Evolutionary conservation across 2,888 invertebrate species (phyloP), one percentile per base, ranked within the genome.

Genomic region (Dioctria rufipes): DNA sequence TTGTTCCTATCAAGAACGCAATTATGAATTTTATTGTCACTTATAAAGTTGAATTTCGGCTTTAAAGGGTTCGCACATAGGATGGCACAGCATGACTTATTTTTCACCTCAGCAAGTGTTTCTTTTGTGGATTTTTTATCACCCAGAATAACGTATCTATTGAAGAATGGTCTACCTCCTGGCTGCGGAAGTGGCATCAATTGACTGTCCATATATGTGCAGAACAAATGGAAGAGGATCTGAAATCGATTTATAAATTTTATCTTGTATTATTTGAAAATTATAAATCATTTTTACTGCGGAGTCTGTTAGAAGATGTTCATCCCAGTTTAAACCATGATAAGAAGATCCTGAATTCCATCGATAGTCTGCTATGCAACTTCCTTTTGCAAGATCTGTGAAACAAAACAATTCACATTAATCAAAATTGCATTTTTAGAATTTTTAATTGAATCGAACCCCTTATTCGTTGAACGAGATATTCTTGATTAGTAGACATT

Each of bases 291-390:
- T 11, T 42, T 88, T 89, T 89, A 96, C 94, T 85, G 94, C 94
- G 42, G 96, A 93, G 90, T 98, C 98, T n/a, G 95, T 94, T 11
- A 97, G 97, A 84, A 95, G 90, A 85, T 93, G 92, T 82, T 94
- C 93, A 84, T 94, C 94, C 96, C 97, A 96, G 69, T 92, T 92
- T 85, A 94, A 93, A 13, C 93, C 93, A 85, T 93, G 92, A 85
- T 92, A 92, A 43, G 90, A 90, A 61, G 95, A 94, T 66, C 97
- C 97, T 80, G 93, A 92, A 89, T 94, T 94, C 97, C 98, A 98
- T 83, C 93, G 93, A 89, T 95, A 98, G 85, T 94, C 94, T 86
- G 95, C 94, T 90, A 98, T 94, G 86, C 96, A 96, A 8, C 96
- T 95, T 82, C 96, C 96, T 86, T 92, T 92, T 0, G 95, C 92